These are phyloP conservation scores for Podarcis siculus DNA, from an alignment of 2,797 vertebrate genomes.

Conservation along the genomic window DNA sequence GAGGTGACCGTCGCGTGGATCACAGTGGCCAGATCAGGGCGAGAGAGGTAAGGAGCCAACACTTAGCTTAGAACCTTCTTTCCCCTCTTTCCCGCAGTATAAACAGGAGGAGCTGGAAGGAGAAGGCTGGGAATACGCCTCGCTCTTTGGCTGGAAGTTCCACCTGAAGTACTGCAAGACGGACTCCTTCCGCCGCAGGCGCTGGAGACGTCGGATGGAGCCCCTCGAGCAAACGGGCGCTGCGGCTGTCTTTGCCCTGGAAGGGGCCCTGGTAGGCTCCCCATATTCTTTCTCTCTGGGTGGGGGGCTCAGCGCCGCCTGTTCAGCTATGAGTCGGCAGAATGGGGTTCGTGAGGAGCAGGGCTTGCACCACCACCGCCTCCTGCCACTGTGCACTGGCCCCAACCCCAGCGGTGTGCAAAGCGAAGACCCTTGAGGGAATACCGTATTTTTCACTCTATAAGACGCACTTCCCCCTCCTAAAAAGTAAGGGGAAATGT, in stretches of 20 bases:
- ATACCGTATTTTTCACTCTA: no score
- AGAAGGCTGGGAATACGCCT: slow-evolving; percentile 98
- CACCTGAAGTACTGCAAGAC: slow-evolving; percentile 90
- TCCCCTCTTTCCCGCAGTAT: slow-evolving; percentile 71
- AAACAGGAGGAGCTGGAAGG: slow-evolving; percentile 86
- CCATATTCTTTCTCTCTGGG: fast-evolving
- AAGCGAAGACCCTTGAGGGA: background rate
- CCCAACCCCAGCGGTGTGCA: background rate
- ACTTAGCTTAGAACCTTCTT: no score
- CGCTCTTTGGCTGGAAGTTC: slow-evolving; percentile 95
- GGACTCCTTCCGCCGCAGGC: slow-evolving; percentile 88
- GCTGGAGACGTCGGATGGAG: slow-evolving; percentile 95
- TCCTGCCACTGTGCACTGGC: background rate
- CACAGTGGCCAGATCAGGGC: no score
- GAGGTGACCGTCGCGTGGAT: no score
- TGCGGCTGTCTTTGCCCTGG: slow-evolving; percentile 92
- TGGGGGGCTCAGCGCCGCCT: no score
- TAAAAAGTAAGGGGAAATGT: no score
- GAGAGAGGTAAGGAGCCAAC: no score
- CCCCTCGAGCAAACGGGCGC: slow-evolving; percentile 91
- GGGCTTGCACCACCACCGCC: background rate
- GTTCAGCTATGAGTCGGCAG: background rate
- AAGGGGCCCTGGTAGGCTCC: slow-evolving; percentile 90
- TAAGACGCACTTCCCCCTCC: no score
- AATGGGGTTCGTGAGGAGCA: background rate